A percentile compares a stretch with the other conserved stretches of the same genome.
phyloP scores from a whole-genome alignment of 2,113 vertebrate genomes.

The Nyctereutes procyonoides region DNA sequence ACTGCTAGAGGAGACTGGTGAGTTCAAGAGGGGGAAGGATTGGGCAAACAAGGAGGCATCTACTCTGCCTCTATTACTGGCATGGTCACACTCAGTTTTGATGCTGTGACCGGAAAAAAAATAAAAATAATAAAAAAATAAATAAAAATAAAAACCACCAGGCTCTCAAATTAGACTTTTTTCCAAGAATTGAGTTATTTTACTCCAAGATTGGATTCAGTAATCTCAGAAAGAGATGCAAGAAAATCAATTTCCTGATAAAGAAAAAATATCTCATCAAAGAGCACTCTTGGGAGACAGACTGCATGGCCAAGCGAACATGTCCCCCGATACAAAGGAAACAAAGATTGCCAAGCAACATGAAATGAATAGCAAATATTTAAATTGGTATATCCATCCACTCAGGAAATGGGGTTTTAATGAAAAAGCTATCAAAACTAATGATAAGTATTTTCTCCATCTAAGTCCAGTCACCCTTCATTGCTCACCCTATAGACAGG shows the following conservation, averaged over 20 bases:
- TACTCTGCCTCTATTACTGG: not conserved
- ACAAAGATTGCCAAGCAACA: constrained; percentile 48
- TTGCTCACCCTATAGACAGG: not conserved
- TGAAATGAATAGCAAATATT: constrained; percentile 72
- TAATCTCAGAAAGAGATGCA: constrained; percentile 73
- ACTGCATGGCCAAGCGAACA: not conserved
- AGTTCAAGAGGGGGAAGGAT: not conserved
- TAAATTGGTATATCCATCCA: not conserved
- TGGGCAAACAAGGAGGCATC: not conserved
- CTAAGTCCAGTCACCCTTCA: not conserved
- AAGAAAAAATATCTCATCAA: constrained; percentile 66
- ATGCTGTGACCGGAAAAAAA: not conserved
- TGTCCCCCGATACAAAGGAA: not conserved
- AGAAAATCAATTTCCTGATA: constrained; percentile 63
- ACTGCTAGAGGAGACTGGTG: not conserved
- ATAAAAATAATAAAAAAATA: not conserved
- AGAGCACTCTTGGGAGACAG: constrained; percentile 42
- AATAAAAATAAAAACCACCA: not conserved
- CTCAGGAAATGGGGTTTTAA: constrained; percentile 43
- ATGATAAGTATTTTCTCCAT: constrained; percentile 56
- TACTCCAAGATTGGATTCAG: constrained; percentile 58
- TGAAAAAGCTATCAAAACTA: constrained; percentile 58
- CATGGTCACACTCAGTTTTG: not conserved
- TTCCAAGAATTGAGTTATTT: constrained; percentile 68
- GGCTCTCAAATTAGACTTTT: constrained; percentile 58